These are phyloP conservation scores for Spatulosminthurus flaviceps DNA, from an alignment of 2,888 invertebrate species.

Conservation along the genomic window DNA sequence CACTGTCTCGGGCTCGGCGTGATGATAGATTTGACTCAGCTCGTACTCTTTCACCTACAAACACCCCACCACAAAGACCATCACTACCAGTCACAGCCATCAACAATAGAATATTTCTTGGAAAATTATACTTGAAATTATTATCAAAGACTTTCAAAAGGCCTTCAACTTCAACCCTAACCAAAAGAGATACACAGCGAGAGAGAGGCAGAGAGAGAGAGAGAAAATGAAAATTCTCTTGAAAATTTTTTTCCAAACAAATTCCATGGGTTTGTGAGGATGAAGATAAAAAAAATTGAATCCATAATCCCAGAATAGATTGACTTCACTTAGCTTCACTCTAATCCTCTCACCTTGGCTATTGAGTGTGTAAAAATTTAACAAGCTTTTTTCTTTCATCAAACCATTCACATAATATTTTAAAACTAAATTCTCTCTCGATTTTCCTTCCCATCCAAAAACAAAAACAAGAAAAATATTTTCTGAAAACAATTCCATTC, in stretches of 20 bases:
- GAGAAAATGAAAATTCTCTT: too few species aligned
- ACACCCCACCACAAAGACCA: conserved; percentile 14
- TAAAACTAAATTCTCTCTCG: background rate
- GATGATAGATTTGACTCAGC: conserved; percentile 71
- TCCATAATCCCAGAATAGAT: too few species aligned
- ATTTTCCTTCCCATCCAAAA: too few species aligned
- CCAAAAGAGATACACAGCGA: too few species aligned
- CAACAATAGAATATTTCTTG: conserved; percentile 15
- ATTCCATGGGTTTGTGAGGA: too few species aligned
- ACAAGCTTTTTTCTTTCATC: background rate
- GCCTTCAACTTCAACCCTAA: background rate
- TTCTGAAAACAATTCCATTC: too few species aligned
- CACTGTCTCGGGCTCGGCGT: conserved; percentile 72
- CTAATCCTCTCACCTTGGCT: background rate
- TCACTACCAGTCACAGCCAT: conserved; percentile 24
- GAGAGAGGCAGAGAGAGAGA: too few species aligned
- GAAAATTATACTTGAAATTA: conserved; percentile 6
- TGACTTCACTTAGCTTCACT: background rate
- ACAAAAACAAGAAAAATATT: too few species aligned
- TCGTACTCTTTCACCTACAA: conserved; percentile 85
- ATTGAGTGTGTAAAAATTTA: background rate
- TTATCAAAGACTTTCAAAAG: background rate
- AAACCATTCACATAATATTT: background rate
- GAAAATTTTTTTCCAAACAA: too few species aligned
- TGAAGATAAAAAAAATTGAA: too few species aligned